Evolutionary conservation across 2,888 invertebrate genomes (phyloP).

Genomic region (Meghimatium bilineatum): DNA sequence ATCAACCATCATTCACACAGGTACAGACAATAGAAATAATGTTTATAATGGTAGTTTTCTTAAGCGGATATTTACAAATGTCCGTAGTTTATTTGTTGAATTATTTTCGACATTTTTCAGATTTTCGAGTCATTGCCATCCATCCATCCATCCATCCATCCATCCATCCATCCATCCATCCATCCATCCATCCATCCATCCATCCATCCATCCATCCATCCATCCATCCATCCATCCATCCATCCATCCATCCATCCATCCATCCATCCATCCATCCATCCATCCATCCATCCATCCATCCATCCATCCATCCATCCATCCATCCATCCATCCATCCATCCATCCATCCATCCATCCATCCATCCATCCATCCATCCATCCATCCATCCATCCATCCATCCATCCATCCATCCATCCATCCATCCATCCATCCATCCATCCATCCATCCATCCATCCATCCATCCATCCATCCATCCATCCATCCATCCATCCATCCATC

Average conservation of each 20-base stretch:
- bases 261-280: conserved; percentile 19
- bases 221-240: conserved; percentile 15
- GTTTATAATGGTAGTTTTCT: too few species aligned
- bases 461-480: conserved; percentile 7
- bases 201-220: conserved; percentile 16
- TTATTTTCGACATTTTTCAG: too few species aligned
- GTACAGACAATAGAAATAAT: too few species aligned
- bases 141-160: background rate
- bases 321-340: background rate
- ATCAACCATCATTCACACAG: too few species aligned
- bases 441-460: background rate
- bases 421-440: conserved; percentile 7
- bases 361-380: background rate
- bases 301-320: background rate
- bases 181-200: conserved; percentile 2
- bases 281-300: conserved; percentile 10
- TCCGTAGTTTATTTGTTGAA: too few species aligned
- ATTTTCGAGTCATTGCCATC: too few species aligned
- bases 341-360: background rate
- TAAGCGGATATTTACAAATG: too few species aligned
- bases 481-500: conserved; percentile 7
- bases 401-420: conserved; percentile 2
- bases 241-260: conserved; percentile 19
- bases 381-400: background rate
- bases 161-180: background rate